Evolutionary conservation across 92 coral and sea anemone genomes (phyloP).

Genomic region (Actinernus sp.): DNA sequence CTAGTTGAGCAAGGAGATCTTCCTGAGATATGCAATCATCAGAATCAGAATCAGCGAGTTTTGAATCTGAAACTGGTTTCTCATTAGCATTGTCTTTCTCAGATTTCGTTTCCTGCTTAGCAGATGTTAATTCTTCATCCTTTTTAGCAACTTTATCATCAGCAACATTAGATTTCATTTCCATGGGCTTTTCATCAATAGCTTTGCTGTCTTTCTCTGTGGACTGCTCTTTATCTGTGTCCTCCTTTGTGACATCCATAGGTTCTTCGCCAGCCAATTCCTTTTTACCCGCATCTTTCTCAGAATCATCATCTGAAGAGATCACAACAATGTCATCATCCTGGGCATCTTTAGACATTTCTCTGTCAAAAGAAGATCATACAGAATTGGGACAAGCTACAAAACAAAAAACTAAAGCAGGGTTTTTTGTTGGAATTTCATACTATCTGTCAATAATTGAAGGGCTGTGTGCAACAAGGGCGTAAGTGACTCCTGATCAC

Average conservation of each 20-base stretch:
- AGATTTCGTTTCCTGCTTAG: not conserved
- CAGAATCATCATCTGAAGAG: slow-evolving; percentile 79
- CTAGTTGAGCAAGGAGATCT: slow-evolving; percentile 93
- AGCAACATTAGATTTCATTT: not conserved
- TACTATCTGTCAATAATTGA: too few species aligned
- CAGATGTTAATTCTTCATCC: not conserved
- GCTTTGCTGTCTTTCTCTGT: not conserved
- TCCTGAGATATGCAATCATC: slow-evolving; percentile 98
- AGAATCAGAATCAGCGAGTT: slow-evolving; percentile 65
- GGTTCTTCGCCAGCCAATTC: slow-evolving; percentile 7
- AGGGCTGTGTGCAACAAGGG: too few species aligned
- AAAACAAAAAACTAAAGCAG: too few species aligned
- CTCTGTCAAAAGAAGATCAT: not conserved
- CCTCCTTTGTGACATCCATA: not conserved
- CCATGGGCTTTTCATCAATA: not conserved
- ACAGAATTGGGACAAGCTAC: too few species aligned
- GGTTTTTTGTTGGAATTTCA: too few species aligned
- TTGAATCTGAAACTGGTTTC: not conserved
- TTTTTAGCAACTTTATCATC: not conserved
- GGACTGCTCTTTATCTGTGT: not conserved
- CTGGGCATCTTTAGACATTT: slow-evolving; percentile 1
- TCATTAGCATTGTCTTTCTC: not conserved
- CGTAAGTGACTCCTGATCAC: too few species aligned
- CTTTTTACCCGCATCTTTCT: slow-evolving; percentile 46
- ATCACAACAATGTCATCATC: slow-evolving; percentile 48